Evolutionary conservation across 2,797 vertebrate genomes (phyloP).

Genomic region (Rhynchotus rufescens): DNA sequence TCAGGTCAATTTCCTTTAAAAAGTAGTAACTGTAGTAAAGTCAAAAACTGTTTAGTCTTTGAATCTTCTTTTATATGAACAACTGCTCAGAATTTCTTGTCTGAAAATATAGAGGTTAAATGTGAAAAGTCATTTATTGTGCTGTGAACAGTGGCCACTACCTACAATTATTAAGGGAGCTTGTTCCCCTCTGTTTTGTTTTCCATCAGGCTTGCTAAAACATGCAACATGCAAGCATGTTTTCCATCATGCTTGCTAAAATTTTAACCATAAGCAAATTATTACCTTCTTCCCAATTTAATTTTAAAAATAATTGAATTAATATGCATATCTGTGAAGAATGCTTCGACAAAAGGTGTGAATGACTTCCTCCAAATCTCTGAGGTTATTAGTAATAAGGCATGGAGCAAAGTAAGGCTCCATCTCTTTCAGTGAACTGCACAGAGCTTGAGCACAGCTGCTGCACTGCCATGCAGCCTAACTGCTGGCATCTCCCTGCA

Average conservation of each 20-base stretch:
- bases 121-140: constrained; percentile 38
- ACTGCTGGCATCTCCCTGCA: no score
- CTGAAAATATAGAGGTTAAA: constrained; percentile 57
- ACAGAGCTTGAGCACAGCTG: no score
- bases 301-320: not conserved
- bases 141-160: not conserved
- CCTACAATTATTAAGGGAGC: constrained; percentile 35
- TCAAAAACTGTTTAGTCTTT: not conserved
- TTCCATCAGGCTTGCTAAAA: constrained; percentile 58
- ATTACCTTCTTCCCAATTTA: not conserved
- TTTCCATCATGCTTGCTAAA: constrained; percentile 57
- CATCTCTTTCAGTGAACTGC: no score
- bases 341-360: not conserved
- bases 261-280: constrained; percentile 50
- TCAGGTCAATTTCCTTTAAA: not conserved
- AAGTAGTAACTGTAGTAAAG: not conserved
- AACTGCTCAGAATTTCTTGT: constrained; percentile 53
- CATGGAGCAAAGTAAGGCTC: no score
- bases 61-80: constrained; percentile 48
- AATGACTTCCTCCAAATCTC: no score
- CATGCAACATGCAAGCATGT: no score
- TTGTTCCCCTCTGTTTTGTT: constrained; percentile 39
- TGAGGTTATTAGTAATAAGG: no score
- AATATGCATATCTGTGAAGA: not conserved
- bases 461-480: no score